Evolutionary conservation across 2,113 vertebrate species (phyloP).

Genomic region (Rhadina sibilatrix): DNA sequence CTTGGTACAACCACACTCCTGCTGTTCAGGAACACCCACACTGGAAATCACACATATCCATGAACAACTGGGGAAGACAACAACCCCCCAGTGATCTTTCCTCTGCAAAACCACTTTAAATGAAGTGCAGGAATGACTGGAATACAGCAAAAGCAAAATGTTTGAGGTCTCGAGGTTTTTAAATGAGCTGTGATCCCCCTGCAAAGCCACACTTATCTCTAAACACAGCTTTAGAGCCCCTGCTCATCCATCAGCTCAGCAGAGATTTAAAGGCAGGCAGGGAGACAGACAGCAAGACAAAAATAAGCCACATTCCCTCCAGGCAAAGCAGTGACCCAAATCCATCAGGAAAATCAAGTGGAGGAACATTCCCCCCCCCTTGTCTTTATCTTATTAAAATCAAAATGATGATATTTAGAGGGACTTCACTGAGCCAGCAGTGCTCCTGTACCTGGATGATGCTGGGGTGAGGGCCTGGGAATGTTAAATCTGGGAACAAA

Average conservation of each 20-base stretch:
- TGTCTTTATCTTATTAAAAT: not conserved
- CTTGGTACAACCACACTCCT: not conserved
- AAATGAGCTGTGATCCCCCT: not conserved
- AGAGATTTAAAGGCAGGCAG: not conserved
- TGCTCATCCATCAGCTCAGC: not conserved
- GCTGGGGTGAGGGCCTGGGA: not conserved
- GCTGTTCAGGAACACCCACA: not conserved
- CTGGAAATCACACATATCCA: not conserved
- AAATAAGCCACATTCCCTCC: not conserved
- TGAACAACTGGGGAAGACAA: not conserved
- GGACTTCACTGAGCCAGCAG: not conserved
- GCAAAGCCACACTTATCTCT: not conserved
- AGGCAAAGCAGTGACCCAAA: not conserved
- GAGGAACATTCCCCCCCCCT: accelerated
- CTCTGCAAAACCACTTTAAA: not conserved
- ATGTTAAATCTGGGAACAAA: not conserved
- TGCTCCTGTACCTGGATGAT: accelerated
- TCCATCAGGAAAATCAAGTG: not conserved
- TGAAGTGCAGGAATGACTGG: accelerated
- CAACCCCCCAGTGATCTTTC: not conserved
- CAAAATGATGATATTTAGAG: not conserved
- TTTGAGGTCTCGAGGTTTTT: not conserved
- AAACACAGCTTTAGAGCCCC: not conserved
- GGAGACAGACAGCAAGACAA: not conserved
- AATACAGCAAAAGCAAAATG: not conserved